Conservation (phyloP, 2,888 invertebrate genomes). For the Drosophila fulvimacula region DNA sequence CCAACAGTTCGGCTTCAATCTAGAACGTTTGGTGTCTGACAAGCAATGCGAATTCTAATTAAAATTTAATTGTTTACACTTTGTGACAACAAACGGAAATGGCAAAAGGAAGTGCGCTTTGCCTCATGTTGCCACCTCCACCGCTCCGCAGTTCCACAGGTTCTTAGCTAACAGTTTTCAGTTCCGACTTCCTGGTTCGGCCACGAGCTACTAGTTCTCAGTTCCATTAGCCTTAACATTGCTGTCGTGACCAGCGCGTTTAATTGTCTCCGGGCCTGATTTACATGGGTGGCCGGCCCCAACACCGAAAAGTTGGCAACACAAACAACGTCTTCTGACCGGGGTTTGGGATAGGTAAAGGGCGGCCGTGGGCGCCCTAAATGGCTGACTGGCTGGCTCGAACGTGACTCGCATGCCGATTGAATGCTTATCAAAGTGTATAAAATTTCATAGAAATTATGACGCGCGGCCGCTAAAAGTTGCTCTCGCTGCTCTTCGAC, state of each 20-base stretch:
- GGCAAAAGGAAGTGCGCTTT: slow-evolving; percentile 39
- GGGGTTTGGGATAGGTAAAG: background rate
- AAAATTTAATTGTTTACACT: slow-evolving; percentile 80
- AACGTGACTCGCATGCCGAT: slow-evolving; percentile 76
- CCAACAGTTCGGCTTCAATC: slow-evolving; percentile 25
- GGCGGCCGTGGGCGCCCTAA: slow-evolving; percentile 3
- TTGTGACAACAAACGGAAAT: slow-evolving; percentile 67
- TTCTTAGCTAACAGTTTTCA: slow-evolving; percentile 17
- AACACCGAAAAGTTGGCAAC: slow-evolving; percentile 51
- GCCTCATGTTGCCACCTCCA: background rate
- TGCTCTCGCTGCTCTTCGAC: slow-evolving; percentile 51
- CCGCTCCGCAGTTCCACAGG: slow-evolving; percentile 3
- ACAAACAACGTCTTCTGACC: slow-evolving; percentile 44
- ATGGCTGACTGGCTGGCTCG: slow-evolving; percentile 17
- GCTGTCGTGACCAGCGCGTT: slow-evolving; percentile 69
- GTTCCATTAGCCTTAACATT: slow-evolving; percentile 69
- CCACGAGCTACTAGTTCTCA: slow-evolving; percentile 35
- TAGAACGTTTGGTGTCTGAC: slow-evolving; percentile 38
- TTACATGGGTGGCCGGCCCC: slow-evolving; percentile 55
- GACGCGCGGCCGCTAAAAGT: slow-evolving; percentile 68
- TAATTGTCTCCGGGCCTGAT: slow-evolving; percentile 68
- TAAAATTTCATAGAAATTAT: slow-evolving; percentile 77
- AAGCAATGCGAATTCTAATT: slow-evolving; percentile 75
- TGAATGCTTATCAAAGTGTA: slow-evolving; percentile 76
- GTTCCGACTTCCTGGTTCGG: slow-evolving; percentile 16